Percentiles rank a stretch among this genome's conserved stretches.
Conservation (phyloP, 2,113 vertebrate species). For the Carassius gibelio region DNA sequence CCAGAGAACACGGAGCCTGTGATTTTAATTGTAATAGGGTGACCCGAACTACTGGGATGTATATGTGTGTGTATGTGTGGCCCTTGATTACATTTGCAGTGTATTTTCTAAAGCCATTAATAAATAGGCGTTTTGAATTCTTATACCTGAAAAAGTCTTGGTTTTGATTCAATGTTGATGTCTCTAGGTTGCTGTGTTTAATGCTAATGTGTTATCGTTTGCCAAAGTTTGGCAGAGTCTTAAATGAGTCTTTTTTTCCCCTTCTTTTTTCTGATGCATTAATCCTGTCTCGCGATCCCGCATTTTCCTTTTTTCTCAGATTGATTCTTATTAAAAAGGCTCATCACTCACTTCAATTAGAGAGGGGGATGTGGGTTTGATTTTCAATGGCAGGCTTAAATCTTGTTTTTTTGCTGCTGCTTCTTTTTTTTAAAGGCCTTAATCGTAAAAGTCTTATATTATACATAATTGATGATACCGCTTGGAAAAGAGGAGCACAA, state of each 20-base stretch:
- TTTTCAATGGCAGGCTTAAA: constrained; percentile 52
- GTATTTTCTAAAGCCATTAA: constrained; percentile 36
- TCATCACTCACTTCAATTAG: constrained; percentile 60
- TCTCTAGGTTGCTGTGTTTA: constrained; percentile 2
- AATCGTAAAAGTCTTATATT: constrained; percentile 64
- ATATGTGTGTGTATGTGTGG: constrained; percentile 16
- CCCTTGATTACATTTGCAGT: constrained; percentile 31
- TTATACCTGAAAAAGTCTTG: constrained; percentile 3
- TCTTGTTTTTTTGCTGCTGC: constrained; percentile 32
- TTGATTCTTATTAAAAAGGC: constrained; percentile 65
- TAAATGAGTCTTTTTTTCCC: neutral
- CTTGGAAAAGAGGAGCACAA: constrained; percentile 45
- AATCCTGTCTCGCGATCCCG: constrained; percentile 44
- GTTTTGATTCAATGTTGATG: neutral
- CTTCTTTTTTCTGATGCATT: neutral
- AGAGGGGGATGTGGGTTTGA: constrained; percentile 30
- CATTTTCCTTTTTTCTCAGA: constrained; percentile 51
- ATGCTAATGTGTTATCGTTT: neutral
- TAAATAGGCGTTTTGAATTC: constrained; percentile 14
- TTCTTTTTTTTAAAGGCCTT: constrained; percentile 59
- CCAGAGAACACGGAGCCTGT: constrained; percentile 58
- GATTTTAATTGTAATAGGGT: constrained; percentile 70
- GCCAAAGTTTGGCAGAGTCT: constrained; percentile 27
- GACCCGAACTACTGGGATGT: constrained; percentile 33
- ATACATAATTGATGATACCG: constrained; percentile 65